Conservation (phyloP, 2,113 vertebrate genomes). For the Opisthocomus hoazin region DNA sequence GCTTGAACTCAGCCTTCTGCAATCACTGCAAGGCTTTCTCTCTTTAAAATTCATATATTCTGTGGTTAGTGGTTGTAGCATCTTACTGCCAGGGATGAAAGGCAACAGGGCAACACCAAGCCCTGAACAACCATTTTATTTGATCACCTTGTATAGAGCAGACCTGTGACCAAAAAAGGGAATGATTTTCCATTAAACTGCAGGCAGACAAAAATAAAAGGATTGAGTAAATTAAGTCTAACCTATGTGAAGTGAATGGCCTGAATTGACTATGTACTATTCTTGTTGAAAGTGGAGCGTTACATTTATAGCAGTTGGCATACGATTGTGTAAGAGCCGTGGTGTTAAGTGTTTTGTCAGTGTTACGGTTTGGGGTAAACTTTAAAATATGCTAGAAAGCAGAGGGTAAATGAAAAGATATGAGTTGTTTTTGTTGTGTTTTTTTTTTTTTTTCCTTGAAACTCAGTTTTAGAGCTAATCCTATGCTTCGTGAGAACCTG, state of each 20-base stretch:
- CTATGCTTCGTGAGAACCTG: neutral
- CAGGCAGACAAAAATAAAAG: neutral
- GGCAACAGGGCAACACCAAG: neutral
- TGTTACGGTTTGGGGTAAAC: neutral
- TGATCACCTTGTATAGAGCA: neutral
- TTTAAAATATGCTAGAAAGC: neutral
- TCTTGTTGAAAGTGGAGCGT: neutral
- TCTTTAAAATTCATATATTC: neutral
- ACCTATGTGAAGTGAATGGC: neutral
- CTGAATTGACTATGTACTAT: neutral
- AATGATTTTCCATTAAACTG: neutral
- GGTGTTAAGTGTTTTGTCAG: neutral
- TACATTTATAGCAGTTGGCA: neutral
- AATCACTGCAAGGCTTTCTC: neutral
- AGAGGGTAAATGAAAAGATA: neutral
- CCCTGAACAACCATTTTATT: neutral
- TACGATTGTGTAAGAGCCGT: fast-evolving
- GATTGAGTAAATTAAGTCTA: neutral
- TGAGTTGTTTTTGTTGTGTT: neutral
- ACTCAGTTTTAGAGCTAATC: neutral
- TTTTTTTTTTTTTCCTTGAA: neutral
- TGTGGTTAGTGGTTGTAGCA: neutral
- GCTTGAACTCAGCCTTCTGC: neutral
- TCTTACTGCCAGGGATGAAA: neutral
- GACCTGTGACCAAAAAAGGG: neutral